Evolutionary conservation across 1,140 invertebrate species (phyloP).

Genomic region (Tenebrio molitor): DNA sequence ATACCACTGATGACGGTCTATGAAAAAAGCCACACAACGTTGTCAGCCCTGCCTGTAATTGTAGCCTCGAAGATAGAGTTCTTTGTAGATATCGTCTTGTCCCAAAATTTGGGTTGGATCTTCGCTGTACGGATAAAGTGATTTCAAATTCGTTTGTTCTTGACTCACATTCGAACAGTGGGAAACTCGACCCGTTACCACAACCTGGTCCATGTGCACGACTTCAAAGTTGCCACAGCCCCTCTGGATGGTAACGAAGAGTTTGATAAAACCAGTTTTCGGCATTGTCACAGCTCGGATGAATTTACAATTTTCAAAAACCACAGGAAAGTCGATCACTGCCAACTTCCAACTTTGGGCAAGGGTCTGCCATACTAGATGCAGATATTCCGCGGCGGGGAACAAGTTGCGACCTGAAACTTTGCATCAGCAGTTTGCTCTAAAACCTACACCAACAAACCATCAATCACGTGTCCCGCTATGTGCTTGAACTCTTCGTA

Average conservation of each 20-base stretch:
- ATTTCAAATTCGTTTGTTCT: no score
- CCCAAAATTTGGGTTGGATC: no score
- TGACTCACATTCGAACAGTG: no score
- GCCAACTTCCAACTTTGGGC: slow-evolving; percentile 81
- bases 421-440: slow-evolving; percentile 81
- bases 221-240: slow-evolving; percentile 85
- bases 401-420: slow-evolving; percentile 85
- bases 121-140: no score
- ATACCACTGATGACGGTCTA: no score
- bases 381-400: slow-evolving; percentile 90
- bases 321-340: slow-evolving; percentile 84
- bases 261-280: slow-evolving; percentile 77
- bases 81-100: no score
- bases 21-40: no score
- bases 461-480: slow-evolving; percentile 86
- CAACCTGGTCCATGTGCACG: slow-evolving; percentile 24
- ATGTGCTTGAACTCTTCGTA: slow-evolving; percentile 80
- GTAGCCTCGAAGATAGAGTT: no score
- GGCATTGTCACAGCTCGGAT: slow-evolving; percentile 80
- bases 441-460: slow-evolving; percentile 67
- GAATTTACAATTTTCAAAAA: slow-evolving; percentile 91
- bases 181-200: slow-evolving; percentile 23
- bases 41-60: no score
- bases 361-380: slow-evolving; percentile 91
- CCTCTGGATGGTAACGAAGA: slow-evolving; percentile 87